These are phyloP conservation scores for Dicyrtoma fusca DNA, from an alignment of 2,888 invertebrate genomes.

Conservation along the genomic window DNA sequence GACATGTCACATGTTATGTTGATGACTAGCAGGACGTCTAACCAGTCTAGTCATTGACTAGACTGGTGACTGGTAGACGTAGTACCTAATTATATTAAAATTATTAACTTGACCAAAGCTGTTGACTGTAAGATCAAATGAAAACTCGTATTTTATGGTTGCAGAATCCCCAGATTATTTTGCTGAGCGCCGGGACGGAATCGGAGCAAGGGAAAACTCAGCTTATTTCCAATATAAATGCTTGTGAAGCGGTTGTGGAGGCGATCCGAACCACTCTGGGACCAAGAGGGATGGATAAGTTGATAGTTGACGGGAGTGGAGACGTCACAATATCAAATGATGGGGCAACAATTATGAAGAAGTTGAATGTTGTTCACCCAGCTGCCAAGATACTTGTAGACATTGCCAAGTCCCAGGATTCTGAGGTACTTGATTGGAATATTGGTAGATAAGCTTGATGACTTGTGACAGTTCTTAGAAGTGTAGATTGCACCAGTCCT, in stretches of 20 bases:
- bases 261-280: constrained; percentile 97
- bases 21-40: no score
- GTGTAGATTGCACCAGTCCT: no score
- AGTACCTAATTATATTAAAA: no score
- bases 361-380: constrained; percentile 97
- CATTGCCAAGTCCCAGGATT: constrained; percentile 98
- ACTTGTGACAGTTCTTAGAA: no score
- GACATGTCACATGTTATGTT: no score
- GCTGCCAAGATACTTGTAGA: constrained; percentile 98
- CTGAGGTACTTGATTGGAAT: constrained; percentile 76
- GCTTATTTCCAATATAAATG: constrained; percentile 95
- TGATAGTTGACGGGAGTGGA: constrained; percentile 87
- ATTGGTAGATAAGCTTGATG: no score
- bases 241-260: constrained; percentile 93
- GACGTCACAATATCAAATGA: constrained; percentile 98
- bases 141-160: no score
- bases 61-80: no score
- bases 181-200: constrained; percentile 98
- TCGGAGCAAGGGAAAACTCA: constrained; percentile 94
- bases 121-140: no score
- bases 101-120: no score
- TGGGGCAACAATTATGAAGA: constrained; percentile 97
- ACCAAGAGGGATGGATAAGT: constrained; percentile 98
- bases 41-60: no score
- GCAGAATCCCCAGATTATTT: constrained; percentile 95